Base-by-base conservation (phyloP, 2,797 vertebrate species). In the Sphaeramia orbicularis region DNA sequence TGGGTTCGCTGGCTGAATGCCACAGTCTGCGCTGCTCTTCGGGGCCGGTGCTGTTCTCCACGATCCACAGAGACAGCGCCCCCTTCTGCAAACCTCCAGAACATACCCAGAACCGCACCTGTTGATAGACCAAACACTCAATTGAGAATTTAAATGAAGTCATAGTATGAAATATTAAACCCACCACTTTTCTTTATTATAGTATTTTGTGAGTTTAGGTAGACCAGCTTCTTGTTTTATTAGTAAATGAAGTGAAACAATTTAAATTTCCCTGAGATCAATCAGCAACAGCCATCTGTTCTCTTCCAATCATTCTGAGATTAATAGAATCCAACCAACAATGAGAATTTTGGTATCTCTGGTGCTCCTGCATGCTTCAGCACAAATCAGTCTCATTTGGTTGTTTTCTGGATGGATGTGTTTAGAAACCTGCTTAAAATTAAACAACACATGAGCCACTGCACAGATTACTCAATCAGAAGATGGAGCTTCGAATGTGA, bases 81-180 rank as follows among this genome's bases (percentile, higher is more conserved):
- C 94, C 96, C 69, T 84, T 92, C 69, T 97, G 91, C 32, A 83
- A 74, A 49, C 95, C 96, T 0, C 76, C 93, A 44, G 94, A 86
- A 69, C 98, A 97, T 81, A 97, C 91, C 71, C 95, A 94, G 93
- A 99, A 96, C 14, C 93, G 94, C 40, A 99, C 93, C 97, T 99
- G 88, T 43, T 70, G 78, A 67, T 58, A 60, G 84, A 86, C 15
- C 79, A 74, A 14, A 81, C 10, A 41, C 41, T 56, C 0, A 6
- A 27, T 6, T 27, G 8, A 42, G 32, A 35, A 35, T 1, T 35
- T 35, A 9, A 35, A 35, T 35, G 7, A 35, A 35, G 9, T 32
- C 8, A 27, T 13, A n/a, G 2, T 13, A 54, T 21, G 7, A 48
- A 16, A 24, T 15, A 37, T 2, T 9, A 24, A 3, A 37, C 9